Conservation (phyloP, 2,113 vertebrate species). For the Albula goreensis region DNA sequence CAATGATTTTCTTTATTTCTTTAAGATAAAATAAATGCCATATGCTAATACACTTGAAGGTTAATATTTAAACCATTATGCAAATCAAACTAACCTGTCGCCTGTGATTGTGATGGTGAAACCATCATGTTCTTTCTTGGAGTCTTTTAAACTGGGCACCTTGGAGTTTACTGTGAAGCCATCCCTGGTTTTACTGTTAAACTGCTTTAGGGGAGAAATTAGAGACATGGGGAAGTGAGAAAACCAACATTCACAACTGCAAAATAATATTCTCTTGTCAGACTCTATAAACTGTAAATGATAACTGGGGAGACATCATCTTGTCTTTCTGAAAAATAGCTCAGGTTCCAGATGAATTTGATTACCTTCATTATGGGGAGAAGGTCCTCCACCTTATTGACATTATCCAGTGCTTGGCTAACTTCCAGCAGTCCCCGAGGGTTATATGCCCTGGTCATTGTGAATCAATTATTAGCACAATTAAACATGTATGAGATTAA, state of each 20-base stretch:
- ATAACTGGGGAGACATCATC: not conserved
- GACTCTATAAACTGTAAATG: not conserved
- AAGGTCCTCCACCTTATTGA: constrained; percentile 93
- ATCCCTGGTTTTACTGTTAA: constrained; percentile 98
- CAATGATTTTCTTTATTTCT: too few species aligned
- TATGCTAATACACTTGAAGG: not conserved
- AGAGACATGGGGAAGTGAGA: not conserved
- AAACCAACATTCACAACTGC: constrained; percentile 26
- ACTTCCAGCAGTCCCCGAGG: constrained; percentile 88
- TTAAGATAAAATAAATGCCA: not conserved
- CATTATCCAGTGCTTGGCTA: constrained; percentile 89
- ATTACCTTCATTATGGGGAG: constrained; percentile 98
- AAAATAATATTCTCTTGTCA: not conserved
- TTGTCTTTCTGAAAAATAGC: not conserved
- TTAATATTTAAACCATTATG: not conserved
- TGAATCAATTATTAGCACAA: not conserved
- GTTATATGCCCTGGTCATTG: constrained; percentile 80
- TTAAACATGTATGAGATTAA: too few species aligned
- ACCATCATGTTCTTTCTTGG: constrained; percentile 91
- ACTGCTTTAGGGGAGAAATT: constrained; percentile 83
- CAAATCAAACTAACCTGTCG: constrained; percentile 77
- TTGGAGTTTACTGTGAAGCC: constrained; percentile 98
- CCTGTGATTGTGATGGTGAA: constrained; percentile 97
- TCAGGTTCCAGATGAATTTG: constrained; percentile 2
- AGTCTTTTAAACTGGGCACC: constrained; percentile 89